Evolutionary conservation across 2,888 invertebrate genomes (phyloP).

Genomic region (Trypoxylon attenuatum): DNA sequence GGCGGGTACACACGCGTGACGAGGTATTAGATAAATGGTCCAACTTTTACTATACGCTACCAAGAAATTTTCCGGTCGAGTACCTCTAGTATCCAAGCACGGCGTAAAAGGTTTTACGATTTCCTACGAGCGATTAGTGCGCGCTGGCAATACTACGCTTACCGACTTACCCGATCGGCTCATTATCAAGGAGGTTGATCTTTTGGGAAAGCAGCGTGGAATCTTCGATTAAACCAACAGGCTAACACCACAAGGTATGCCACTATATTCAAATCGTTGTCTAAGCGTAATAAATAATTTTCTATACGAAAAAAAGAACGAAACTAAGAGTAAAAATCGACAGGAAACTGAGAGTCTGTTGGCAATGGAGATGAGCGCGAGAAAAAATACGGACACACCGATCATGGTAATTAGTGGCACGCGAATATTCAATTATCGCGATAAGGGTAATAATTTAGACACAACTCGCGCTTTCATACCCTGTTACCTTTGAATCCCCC

Average conservation of each 20-base stretch:
- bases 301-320: too few species aligned
- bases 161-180: conserved; percentile 4
- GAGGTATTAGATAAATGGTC: conserved; percentile 52
- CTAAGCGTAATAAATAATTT: too few species aligned
- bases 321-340: too few species aligned
- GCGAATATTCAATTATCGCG: too few species aligned
- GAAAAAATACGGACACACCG: too few species aligned
- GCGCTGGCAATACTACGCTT: not conserved
- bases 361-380: too few species aligned
- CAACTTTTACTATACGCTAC: conserved; percentile 26
- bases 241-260: not conserved
- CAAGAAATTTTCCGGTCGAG: conserved; percentile 46
- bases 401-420: too few species aligned
- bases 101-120: conserved; percentile 1
- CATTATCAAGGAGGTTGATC: conserved; percentile 1
- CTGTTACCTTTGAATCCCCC: conserved; percentile 6
- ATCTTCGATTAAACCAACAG: not conserved
- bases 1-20: conserved; percentile 43
- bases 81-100: conserved; percentile 18
- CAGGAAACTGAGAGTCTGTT: too few species aligned
- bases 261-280: too few species aligned
- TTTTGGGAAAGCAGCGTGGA: not conserved
- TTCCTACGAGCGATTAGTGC: not conserved
- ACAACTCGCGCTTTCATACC: conserved; percentile 27
- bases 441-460: conserved; percentile 37